phyloP scores from a whole-genome alignment of 2,888 invertebrate species.

The Patella depressa region DNA sequence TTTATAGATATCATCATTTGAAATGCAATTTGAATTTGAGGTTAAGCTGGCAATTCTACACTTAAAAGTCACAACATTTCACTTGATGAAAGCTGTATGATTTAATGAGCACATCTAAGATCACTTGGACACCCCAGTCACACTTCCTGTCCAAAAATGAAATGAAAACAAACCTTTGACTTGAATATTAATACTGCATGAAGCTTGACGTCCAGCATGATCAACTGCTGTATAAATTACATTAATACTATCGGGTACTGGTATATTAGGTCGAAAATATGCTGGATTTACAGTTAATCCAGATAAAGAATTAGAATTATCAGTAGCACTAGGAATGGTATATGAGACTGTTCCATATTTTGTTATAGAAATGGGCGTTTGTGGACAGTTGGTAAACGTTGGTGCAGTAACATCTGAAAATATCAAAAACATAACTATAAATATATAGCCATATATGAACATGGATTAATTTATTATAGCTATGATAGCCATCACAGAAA shows the following conservation, averaged over 20 bases:
- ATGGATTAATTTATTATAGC: too few relatives aligned
- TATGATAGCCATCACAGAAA: too few relatives aligned
- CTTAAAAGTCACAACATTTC: too few relatives aligned
- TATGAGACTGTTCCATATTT: slow-evolving; percentile 21
- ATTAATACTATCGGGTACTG: slow-evolving; percentile 64
- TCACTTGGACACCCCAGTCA: too few relatives aligned
- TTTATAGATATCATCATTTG: too few relatives aligned
- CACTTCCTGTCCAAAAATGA: too few relatives aligned
- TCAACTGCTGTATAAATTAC: slow-evolving; percentile 97
- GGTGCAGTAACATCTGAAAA: slow-evolving; percentile 37
- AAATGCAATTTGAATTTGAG: too few relatives aligned
- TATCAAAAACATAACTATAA: background rate
- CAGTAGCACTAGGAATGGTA: slow-evolving; percentile 25
- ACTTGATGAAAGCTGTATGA: too few relatives aligned
- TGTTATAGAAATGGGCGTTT: slow-evolving; percentile 11
- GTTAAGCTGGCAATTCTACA: too few relatives aligned
- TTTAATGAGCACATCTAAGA: too few relatives aligned
- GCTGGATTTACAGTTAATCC: slow-evolving; percentile 29
- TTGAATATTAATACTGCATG: slow-evolving; percentile 92
- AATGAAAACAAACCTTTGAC: slow-evolving; percentile 22
- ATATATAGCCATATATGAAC: too few relatives aligned
- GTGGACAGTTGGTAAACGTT: slow-evolving; percentile 30
- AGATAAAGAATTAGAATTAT: slow-evolving; percentile 34
- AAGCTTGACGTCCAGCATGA: slow-evolving; percentile 96
- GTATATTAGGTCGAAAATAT: slow-evolving; percentile 30